These are phyloP conservation scores for Scaptomyza hsui DNA, from an alignment of 1,140 invertebrate species.

Conservation along the genomic window DNA sequence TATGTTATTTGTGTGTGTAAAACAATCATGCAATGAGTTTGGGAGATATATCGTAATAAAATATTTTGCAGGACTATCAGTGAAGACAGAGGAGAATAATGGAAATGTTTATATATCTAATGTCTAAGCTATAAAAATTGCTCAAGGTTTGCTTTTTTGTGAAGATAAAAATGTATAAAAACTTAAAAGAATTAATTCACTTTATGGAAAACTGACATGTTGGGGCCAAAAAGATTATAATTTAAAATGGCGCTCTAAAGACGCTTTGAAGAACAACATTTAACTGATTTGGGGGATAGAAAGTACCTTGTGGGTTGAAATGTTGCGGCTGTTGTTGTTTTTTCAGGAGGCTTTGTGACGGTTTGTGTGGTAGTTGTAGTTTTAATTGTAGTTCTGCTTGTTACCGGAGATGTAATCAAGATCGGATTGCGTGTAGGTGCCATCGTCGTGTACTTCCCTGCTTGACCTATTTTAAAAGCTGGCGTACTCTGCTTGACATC, in stretches of 20 bases:
- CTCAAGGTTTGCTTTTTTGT: too few relatives aligned
- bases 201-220: background rate
- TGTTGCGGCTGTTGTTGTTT: conserved; percentile 54
- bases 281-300: conserved; percentile 13
- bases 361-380: conserved; percentile 48
- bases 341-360: conserved; percentile 44
- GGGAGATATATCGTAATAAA: too few relatives aligned
- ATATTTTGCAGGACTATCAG: conserved; percentile 1
- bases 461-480: conserved; percentile 18
- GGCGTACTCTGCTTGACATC: conserved; percentile 26
- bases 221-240: background rate
- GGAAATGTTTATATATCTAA: background rate
- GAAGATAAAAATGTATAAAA: too few relatives aligned
- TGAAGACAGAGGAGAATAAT: conserved; percentile 6
- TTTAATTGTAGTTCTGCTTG: conserved; percentile 42
- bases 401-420: conserved; percentile 20
- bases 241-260: conserved; percentile 2
- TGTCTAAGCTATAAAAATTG: background rate
- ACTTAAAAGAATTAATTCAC: too few relatives aligned
- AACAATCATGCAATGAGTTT: conserved; percentile 34
- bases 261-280: background rate
- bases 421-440: conserved; percentile 12
- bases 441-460: conserved; percentile 20
- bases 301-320: conserved; percentile 60
- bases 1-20: conserved; percentile 6